A percentile compares a stretch with the other conserved stretches of the same genome.
Evolutionary conservation across 2,888 invertebrate species (phyloP).

Genomic region (Orthosia incerta): DNA sequence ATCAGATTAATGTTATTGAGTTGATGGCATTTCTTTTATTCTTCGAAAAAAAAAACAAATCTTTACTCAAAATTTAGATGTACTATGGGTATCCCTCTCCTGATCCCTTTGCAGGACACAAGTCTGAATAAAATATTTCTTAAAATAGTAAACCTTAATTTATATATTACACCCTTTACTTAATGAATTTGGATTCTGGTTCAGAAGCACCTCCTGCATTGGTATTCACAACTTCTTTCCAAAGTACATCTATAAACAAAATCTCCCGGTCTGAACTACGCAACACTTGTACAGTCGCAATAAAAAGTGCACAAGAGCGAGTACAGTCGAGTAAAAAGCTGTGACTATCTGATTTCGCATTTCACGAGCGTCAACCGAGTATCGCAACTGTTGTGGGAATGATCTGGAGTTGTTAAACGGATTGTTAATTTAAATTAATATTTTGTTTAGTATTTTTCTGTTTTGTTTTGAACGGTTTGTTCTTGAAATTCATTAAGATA

Average conservation of each 20-base stretch:
- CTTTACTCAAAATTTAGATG: no score
- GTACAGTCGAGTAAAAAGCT: constrained; percentile 76
- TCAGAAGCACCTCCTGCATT: neutral
- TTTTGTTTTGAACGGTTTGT: no score
- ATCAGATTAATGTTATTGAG: no score
- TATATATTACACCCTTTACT: neutral
- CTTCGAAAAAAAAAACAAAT: no score
- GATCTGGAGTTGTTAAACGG: constrained; percentile 65
- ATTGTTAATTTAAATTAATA: constrained; percentile 19
- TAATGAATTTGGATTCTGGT: neutral
- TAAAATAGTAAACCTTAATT: no score
- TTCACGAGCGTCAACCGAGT: constrained; percentile 78
- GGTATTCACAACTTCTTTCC: constrained; percentile 7
- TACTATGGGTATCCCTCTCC: no score
- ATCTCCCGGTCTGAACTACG: constrained; percentile 45
- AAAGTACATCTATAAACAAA: constrained; percentile 58
- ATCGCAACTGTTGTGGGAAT: constrained; percentile 64
- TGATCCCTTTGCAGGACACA: no score
- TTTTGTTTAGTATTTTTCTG: neutral
- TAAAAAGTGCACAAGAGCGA: constrained; percentile 69
- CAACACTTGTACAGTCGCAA: constrained; percentile 67
- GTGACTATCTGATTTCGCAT: constrained; percentile 81
- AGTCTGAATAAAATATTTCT: no score
- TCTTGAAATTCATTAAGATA: no score
- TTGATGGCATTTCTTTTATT: no score